These are phyloP conservation scores for Drosophila albomicans DNA, from an alignment of 1,140 invertebrate species.

Conservation along the genomic window DNA sequence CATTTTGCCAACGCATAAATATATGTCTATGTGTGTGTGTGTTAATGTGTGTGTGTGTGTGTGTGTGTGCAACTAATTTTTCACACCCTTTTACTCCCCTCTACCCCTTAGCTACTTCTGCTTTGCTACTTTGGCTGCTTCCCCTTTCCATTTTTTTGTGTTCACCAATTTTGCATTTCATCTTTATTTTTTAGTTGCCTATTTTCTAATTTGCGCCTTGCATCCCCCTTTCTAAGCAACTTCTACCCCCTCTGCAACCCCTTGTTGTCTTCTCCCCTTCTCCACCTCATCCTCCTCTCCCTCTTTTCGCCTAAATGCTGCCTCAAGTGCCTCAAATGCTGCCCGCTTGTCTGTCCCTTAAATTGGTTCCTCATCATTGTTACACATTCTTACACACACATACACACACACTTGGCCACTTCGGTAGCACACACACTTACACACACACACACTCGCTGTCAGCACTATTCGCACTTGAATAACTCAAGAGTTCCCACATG, in stretches of 20 bases:
- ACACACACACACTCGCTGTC: conserved; percentile 26
- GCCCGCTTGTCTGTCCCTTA: conserved; percentile 37
- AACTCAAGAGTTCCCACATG: conserved; percentile 62
- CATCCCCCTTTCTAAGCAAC: conserved; percentile 11
- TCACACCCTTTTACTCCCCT: conserved; percentile 20
- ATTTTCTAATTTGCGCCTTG: conserved; percentile 67
- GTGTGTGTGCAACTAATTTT: conserved; percentile 58
- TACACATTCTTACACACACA: conserved; percentile 57
- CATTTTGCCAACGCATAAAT: conserved; percentile 54
- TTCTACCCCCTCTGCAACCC: conserved; percentile 4
- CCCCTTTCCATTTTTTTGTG: conserved; percentile 28
- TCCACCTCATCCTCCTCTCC: not conserved
- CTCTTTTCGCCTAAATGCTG: not conserved
- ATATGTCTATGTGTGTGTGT: conserved; percentile 3
- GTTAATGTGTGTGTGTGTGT: not conserved
- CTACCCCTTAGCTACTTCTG: not conserved
- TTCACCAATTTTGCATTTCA: conserved; percentile 20
- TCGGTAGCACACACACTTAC: conserved; percentile 52
- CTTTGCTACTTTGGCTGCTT: not conserved
- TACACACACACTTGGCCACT: conserved; percentile 54
- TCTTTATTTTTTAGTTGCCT: conserved; percentile 53
- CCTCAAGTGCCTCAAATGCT: conserved; percentile 22
- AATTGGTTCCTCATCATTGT: conserved; percentile 76
- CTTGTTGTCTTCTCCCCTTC: not conserved
- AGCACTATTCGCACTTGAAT: conserved; percentile 44